Base-by-base conservation (phyloP, 2,888 invertebrate species). In the Stenichneumon culpator region DNA sequence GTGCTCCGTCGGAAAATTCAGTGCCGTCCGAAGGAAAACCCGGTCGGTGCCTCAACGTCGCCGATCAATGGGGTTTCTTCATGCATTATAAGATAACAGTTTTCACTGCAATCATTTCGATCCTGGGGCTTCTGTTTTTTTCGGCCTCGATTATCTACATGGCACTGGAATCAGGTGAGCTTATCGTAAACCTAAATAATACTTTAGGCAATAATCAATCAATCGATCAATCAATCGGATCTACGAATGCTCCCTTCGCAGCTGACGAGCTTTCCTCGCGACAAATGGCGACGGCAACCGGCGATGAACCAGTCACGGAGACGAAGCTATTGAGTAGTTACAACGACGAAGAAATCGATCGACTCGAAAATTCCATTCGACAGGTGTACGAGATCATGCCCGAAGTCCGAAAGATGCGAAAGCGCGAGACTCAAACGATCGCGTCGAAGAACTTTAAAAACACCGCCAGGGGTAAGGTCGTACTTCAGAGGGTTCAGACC, bases 81-180 rank as follows among this genome's bases (percentile, higher is more conserved):
- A 63, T 25, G 19, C 81, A 82, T 70, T 84, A 83, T 74, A 81
- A 82, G 50, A 69, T 77, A 39, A 70, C 74, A 19, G 32, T 85
- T 36, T 67, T 84, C 11, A 50, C 50, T 3, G 83, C 36, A 16
- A 52, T 84, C 22, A 9, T 78, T 2, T 72, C 73, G 54, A 68
- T 83, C 7, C 9, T 81, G n/a, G 67, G 63, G 7, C 54, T 83
- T 4, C 63, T 80, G 16, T 14, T 86, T 1, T 78, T 79, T 22
- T 60, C 74, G 11, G 54, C 72, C 5, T 68, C 73, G 36, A 69
- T 87, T 16, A 65, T 80, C 70, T 81, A 79, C 65, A 68, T 70
- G 54, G 11, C 82, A 19, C 7, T 79, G n/a, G 69, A 70, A 75
- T 67, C 74, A 4, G 80, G 87, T 87, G 57, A 84, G 82, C 74